phyloP scores from a whole-genome alignment of 1,140 invertebrate species.

The Pararge aegeria region DNA sequence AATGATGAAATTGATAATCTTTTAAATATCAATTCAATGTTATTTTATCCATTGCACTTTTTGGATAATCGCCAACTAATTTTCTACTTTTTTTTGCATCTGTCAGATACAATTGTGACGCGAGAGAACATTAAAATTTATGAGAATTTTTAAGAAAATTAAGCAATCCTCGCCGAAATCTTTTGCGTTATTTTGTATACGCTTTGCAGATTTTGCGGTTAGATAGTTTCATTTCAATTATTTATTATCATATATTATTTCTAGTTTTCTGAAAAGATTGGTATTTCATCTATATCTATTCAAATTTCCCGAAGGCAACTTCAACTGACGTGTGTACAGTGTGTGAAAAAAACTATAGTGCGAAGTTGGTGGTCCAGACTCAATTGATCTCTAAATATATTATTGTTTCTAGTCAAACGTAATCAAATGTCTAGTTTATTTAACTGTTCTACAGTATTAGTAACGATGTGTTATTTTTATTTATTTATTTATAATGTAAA shows the following conservation, averaged over 20 bases:
- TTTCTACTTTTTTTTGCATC: too few species aligned
- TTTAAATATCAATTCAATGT: too few species aligned
- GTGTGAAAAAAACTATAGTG: constrained; percentile 33
- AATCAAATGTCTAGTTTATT: constrained; percentile 42
- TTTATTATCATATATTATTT: background rate
- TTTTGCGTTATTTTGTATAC: too few species aligned
- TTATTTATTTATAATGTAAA: constrained; percentile 32
- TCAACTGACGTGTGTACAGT: constrained; percentile 36
- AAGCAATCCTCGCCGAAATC: too few species aligned
- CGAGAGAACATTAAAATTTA: too few species aligned
- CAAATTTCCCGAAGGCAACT: constrained; percentile 25
- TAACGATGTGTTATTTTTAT: constrained; percentile 40
- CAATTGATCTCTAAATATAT: constrained; percentile 61
- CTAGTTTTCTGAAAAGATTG: background rate
- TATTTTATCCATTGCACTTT: too few species aligned
- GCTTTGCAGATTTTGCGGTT: background rate
- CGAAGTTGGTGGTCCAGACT: constrained; percentile 25
- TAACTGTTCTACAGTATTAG: constrained; percentile 52
- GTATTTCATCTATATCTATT: background rate
- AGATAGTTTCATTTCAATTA: background rate
- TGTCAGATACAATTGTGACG: too few species aligned
- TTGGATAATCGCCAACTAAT: too few species aligned
- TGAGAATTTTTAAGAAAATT: too few species aligned
- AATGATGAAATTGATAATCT: background rate
- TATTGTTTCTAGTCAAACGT: constrained; percentile 70